Percentiles rank a stretch among this genome's conserved stretches.
Evolutionary conservation across 2,113 vertebrate genomes (phyloP).

Genomic region (Pelusios castaneus): DNA sequence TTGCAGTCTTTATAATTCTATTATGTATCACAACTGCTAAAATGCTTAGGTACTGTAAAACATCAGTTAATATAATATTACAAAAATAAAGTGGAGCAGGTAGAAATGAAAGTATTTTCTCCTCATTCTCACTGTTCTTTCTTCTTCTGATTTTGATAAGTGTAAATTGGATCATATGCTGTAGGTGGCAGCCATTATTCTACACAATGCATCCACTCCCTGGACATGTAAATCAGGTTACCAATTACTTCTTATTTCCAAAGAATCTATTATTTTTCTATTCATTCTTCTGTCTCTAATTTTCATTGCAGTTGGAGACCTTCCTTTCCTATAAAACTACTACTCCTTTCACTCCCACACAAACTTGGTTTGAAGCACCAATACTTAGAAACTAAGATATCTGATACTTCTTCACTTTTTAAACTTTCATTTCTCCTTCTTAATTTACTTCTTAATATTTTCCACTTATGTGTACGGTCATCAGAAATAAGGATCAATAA

Average conservation of each 20-base stretch:
- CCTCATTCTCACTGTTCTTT: background rate
- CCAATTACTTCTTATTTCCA: slow-evolving; percentile 42
- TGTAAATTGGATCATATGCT: background rate
- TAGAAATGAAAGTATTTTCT: background rate
- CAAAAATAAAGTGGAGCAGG: background rate
- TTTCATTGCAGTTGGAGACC: background rate
- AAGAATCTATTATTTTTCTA: slow-evolving; percentile 34
- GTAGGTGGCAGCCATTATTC: background rate
- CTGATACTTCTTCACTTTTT: slow-evolving; percentile 25
- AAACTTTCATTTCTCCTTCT: slow-evolving; percentile 43
- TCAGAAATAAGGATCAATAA: slow-evolving; percentile 56
- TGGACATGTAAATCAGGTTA: background rate
- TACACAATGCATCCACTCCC: background rate
- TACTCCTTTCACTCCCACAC: slow-evolving; percentile 2
- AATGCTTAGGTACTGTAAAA: background rate
- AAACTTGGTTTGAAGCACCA: background rate
- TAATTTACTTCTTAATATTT: slow-evolving; percentile 44
- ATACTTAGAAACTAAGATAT: background rate
- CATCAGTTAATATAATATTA: background rate
- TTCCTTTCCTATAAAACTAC: slow-evolving; percentile 23
- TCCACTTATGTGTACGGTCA: slow-evolving; percentile 21
- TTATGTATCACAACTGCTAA: background rate
- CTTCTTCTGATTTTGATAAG: slow-evolving; percentile 7
- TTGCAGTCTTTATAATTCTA: background rate
- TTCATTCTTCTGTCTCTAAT: background rate